Base-by-base conservation (phyloP, 2,797 vertebrate species). In the Gymnothorax javanicus region DNA sequence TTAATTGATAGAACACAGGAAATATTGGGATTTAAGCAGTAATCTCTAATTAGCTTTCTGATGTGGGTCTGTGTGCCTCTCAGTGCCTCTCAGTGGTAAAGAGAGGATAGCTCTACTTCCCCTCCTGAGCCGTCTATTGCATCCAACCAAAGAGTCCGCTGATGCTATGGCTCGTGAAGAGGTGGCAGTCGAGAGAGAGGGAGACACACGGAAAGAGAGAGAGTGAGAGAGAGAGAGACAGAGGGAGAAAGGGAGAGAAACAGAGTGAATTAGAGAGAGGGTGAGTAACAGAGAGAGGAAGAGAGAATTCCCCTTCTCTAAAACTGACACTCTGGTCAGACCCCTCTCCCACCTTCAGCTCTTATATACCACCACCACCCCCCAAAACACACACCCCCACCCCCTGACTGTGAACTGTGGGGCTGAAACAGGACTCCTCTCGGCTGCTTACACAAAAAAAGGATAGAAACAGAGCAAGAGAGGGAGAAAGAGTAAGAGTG, bases 261-360 rank as follows among this genome's bases (percentile, higher is more conserved):
- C 91, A 91, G 93, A 92, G 92, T 93, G 92, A 94, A 27, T 77
- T 81, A 73, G 81, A 43, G 56, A 81, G 59, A 86, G 52, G 83
- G 75, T 64, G 62, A 86, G 87, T 56, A 82, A 84, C 71, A 89
- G 88, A 64, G 86, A 90, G 88, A 89, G 89, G 90, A 92, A 91
- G 93, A 91, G 92, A 94, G 93, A 94, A 93, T 89, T 94, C 92
- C 93, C 93, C 94, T 96, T 96, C 93, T 94, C 93, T 95, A 95
- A 94, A 96, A 95, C 94, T 94, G 95, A 95, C 93, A 95, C 94
- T 95, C 94, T 94, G 93, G 95, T 96, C 95, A 96, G 94, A 95
- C 94, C 95, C 94, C 93, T 96, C 95, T 96, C 91, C 91, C 94
- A 96, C 94, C 95, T 95, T 95, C 94, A 92, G 94, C 94, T 96